A percentile compares a stretch with the other conserved stretches of the same genome.
These are phyloP conservation scores for Carterocephalus palaemon DNA, from an alignment of 2,888 invertebrate species.

Conservation along the genomic window DNA sequence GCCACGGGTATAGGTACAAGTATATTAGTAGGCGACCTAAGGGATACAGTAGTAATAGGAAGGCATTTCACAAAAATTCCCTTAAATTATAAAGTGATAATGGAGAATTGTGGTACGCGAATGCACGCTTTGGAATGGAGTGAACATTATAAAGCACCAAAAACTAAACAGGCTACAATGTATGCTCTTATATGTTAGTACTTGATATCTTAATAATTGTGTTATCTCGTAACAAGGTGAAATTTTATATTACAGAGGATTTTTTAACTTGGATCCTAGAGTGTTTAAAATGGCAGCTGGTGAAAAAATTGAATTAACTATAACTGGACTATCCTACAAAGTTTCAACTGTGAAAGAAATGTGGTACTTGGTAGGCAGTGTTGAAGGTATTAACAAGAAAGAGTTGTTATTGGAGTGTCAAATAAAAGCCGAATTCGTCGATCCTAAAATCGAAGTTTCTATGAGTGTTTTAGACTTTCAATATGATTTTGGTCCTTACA, in stretches of 20 bases:
- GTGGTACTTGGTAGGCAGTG: slow-evolving; percentile 78
- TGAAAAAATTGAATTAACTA: slow-evolving; percentile 58
- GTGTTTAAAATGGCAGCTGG: slow-evolving; percentile 65
- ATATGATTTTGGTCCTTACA: slow-evolving; percentile 68
- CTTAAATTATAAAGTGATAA: slow-evolving; percentile 56
- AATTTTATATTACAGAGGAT: slow-evolving; percentile 47
- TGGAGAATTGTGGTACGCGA: slow-evolving; percentile 78
- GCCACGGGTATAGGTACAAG: slow-evolving; percentile 83
- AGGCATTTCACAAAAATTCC: slow-evolving; percentile 80
- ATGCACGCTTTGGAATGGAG: slow-evolving; percentile 76
- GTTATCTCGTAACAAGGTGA: neutral
- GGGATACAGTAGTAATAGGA: slow-evolving; percentile 80
- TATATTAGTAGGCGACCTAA: slow-evolving; percentile 79
- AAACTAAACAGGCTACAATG: slow-evolving; percentile 52
- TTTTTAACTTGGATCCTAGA: slow-evolving; percentile 69
- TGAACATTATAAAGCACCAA: slow-evolving; percentile 64
- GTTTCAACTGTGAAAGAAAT: slow-evolving; percentile 68
- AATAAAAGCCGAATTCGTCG: slow-evolving; percentile 77
- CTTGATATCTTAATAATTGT: no score
- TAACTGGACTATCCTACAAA: slow-evolving; percentile 60
- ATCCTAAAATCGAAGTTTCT: slow-evolving; percentile 77
- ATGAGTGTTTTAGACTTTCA: slow-evolving; percentile 69
- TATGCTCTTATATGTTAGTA: slow-evolving; percentile 37
- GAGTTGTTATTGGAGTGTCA: slow-evolving; percentile 71
- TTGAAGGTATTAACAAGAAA: slow-evolving; percentile 75